Base-by-base conservation (phyloP, 2,797 vertebrate genomes). In the Decapterus maruadsi region DNA sequence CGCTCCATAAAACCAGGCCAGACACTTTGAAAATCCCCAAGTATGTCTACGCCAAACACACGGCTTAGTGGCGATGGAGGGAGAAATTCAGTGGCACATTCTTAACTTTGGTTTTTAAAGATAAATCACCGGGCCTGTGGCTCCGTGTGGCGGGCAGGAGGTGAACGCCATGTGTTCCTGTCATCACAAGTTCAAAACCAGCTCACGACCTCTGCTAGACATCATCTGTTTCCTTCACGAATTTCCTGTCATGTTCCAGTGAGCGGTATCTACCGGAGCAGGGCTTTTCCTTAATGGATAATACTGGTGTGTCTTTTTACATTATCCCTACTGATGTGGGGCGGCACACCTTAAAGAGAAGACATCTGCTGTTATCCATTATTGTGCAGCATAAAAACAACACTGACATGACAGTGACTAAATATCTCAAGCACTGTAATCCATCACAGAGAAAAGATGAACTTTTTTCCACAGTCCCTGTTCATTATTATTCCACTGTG, bases 121-220 rank as follows among this genome's bases (percentile, higher is more conserved):
- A 91, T 90, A 87, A 92, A 92, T 91, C 76, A 84, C 3, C 70
- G n/a, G 26, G 68, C 81, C 66, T 67, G 74, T 36, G 80, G 78
- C 68, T 83, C 59, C 42, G 75, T 26, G 63, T 42, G 14, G 50
- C 19, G 5, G 69, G 67, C 77, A 86, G 70, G 68, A 85, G 74
- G 86, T 72, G 70, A 78, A 81, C 81, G 5, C 81, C 90, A 90
- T 89, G 88, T 92, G 88, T 83, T 91, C 84, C 86, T 83, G 92
- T 91, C 92, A 93, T 92, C 88, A 89, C 46, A 2, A 72, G 87
- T 90, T 90, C 88, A 90, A 80, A 89, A 83, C 82, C 77, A 88
- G 86, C 90, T 83, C 86, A 71, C 19, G 73, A 89, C 89, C 90
- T 87, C 75, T 69, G 57, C 72, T 40, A 89, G 75, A 89, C 85